Base-by-base conservation (phyloP, 2,113 vertebrate genomes). In the Panthera tigris region DNA sequence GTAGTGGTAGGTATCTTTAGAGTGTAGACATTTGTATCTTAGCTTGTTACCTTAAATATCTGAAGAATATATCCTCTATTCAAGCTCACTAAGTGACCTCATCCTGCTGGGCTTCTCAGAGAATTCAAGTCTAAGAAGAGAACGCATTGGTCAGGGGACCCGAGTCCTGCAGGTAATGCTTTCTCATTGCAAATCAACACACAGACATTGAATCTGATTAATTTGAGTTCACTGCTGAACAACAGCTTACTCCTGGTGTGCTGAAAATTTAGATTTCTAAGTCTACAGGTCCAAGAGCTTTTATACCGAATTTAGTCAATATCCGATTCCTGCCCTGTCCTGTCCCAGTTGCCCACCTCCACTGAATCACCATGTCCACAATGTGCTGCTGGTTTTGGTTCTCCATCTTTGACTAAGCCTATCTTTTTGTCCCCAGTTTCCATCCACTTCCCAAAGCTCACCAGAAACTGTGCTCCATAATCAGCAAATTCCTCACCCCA, bases 211-310 rank as follows among this genome's bases (percentile, higher is more conserved):
- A 78, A 8, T 89, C 27, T 69, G 63, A 52, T 83, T 83, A 45
- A 36, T 27, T 10, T 41, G 68, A 65, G 11, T 45, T 95, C 55
- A 83, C 11, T 4, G 8, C 12, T 45, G 81, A 97, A 45, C 5
- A 27, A 79, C 3, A 65, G 33, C n/a, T 96, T 76, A 82, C 23
- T 89, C 23, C 84, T n/a, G 15, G 66, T 66, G 25, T 89, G 16
- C 4, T 66, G 25, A 92, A 85, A 95, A 78, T 79, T 36, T 63
- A 89, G 52, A 91, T 94, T 74, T 84, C 48, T 96, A 27, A 57
- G n/a, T 63, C 81, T 85, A 57, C 31, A 48, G 61, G 16, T 73
- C 36, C 29, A 71, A 91, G 21, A 76, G 48, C 6, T 73, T 66
- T 23, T 31, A 19, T 33, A 10, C 41, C 63, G 7, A 84, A 57